Percentiles rank a stretch among this genome's conserved stretches.
Conservation (phyloP, 64 coral and sea anemone genomes). For the Montipora sp. region DNA sequence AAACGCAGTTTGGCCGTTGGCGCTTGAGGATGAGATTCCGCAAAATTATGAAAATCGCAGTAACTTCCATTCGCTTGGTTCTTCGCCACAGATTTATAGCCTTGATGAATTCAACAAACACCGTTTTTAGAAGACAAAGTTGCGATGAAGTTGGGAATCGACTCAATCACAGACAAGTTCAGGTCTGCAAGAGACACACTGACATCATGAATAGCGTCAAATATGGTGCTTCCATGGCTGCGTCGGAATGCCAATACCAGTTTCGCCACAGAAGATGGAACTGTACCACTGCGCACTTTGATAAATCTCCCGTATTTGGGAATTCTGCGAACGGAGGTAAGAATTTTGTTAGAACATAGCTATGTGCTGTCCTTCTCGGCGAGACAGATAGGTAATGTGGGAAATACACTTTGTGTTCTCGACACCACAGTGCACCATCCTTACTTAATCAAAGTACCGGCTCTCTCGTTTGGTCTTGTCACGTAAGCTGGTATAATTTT, state of each 20-base stretch:
- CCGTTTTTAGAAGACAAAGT: constrained; percentile 56
- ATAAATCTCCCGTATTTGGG: constrained; percentile 90
- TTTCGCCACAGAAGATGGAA: constrained; percentile 93
- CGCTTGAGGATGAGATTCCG: too few species aligned
- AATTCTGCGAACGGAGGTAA: constrained; percentile 95
- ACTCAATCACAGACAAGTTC: constrained; percentile 84
- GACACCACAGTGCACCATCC: too few species aligned
- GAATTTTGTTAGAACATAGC: background rate
- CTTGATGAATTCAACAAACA: constrained; percentile 14
- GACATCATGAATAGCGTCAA: constrained; percentile 94
- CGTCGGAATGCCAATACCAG: constrained; percentile 86
- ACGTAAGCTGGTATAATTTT: too few species aligned
- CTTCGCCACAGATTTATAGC: constrained; percentile 45
- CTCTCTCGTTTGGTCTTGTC: too few species aligned
- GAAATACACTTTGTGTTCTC: too few species aligned
- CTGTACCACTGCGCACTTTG: constrained; percentile 88
- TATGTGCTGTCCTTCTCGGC: background rate
- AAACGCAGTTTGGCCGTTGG: too few species aligned
- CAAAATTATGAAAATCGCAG: too few species aligned
- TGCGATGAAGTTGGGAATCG: constrained; percentile 83
- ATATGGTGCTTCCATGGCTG: constrained; percentile 67
- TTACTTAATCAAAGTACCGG: too few species aligned
- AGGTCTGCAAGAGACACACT: constrained; percentile 89
- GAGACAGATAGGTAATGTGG: too few species aligned
- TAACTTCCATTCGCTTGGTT: background rate